Percentiles rank a stretch among this genome's conserved stretches.
These are phyloP conservation scores for Chloroceryle aenea DNA, from an alignment of 2,113 vertebrate genomes.

Conservation along the genomic window DNA sequence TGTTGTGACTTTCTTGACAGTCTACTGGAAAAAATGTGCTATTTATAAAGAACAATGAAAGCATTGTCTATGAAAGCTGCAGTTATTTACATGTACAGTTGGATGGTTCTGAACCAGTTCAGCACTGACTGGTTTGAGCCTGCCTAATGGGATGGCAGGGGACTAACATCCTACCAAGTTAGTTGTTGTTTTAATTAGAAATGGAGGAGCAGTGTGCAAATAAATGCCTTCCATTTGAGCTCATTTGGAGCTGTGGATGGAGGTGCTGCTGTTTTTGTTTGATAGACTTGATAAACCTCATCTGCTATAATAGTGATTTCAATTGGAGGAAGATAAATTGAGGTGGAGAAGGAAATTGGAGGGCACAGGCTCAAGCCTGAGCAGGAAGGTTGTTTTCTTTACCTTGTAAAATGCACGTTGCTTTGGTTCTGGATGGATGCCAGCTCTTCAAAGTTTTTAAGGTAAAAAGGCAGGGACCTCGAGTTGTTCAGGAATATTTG, in stretches of 20 bases:
- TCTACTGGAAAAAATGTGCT: neutral
- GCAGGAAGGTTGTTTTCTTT: slow-evolving; percentile 35
- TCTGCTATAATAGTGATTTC: slow-evolving; percentile 24
- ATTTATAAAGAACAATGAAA: neutral
- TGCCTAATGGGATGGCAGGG: neutral
- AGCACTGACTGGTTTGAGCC: neutral
- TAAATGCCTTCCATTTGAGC: neutral
- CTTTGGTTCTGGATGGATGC: neutral
- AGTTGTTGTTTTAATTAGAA: neutral
- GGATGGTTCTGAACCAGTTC: neutral
- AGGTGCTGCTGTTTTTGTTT: slow-evolving; percentile 24
- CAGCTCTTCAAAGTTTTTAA: neutral
- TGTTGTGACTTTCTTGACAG: neutral
- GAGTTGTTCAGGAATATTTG: neutral
- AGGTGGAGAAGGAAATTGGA: slow-evolving; percentile 55
- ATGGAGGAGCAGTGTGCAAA: neutral
- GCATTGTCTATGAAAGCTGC: neutral
- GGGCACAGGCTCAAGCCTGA: slow-evolving; percentile 16
- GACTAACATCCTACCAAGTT: neutral
- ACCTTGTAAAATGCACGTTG: neutral
- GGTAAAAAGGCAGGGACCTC: neutral
- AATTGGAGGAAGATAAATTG: slow-evolving; percentile 60
- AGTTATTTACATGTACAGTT: neutral
- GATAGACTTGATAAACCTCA: slow-evolving; percentile 49
- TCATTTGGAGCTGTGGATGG: neutral